Evolutionary conservation across 35 echinoderm and acorn worm species (phyloP).

Genomic region (Apostichopus californicus): DNA sequence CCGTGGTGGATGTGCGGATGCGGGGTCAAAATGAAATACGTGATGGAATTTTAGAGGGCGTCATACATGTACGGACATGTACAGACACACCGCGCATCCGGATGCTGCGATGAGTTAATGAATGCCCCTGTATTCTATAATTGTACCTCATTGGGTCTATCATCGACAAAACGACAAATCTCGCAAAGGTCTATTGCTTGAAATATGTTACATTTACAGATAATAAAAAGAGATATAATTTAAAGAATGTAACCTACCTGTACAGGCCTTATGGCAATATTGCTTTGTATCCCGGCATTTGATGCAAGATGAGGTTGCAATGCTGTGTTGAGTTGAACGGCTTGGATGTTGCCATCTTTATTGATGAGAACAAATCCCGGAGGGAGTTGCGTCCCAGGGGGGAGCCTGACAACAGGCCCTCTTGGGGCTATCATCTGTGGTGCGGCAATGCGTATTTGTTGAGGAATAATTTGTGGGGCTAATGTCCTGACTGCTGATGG

Average conservation of each 20-base stretch:
- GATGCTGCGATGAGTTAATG: too few species aligned
- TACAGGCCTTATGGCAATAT: conserved; percentile 50
- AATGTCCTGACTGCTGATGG: conserved; percentile 47
- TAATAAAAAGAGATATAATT: too few species aligned
- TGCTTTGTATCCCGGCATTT: conserved; percentile 33
- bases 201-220: too few species aligned
- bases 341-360: conserved; percentile 93
- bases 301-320: conserved; percentile 46
- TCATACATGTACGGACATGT: too few species aligned
- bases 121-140: too few species aligned
- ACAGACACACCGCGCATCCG: too few species aligned
- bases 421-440: conserved; percentile 92
- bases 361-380: conserved; percentile 93
- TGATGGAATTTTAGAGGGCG: too few species aligned
- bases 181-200: too few species aligned
- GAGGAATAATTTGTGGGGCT: conserved; percentile 66
- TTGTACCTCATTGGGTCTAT: too few species aligned
- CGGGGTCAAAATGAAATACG: too few species aligned
- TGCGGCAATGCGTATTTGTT: conserved; percentile 72
- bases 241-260: conserved; percentile 13
- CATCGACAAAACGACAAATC: too few species aligned
- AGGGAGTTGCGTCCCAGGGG: conserved; percentile 74
- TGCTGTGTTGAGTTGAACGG: conserved; percentile 61
- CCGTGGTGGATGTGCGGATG: too few species aligned
- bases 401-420: conserved; percentile 69